Conservation (phyloP, 2,113 vertebrate species). For the Lepidiolamprologus cunningtoni region DNA sequence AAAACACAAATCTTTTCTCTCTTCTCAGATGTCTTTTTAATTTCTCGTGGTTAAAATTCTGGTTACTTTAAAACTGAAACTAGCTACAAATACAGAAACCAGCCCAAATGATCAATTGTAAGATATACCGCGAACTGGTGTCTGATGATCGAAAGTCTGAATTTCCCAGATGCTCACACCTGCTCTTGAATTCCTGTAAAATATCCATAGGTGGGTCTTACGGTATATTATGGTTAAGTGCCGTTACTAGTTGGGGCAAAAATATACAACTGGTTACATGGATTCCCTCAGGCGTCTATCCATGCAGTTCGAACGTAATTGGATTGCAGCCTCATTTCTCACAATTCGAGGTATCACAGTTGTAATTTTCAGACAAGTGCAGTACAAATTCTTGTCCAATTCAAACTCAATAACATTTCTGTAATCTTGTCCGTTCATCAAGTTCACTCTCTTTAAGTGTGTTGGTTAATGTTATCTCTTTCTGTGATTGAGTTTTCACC, state of each 20-base stretch:
- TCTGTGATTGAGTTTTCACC: slow-evolving; percentile 93
- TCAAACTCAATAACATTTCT: slow-evolving; percentile 72
- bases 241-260: slow-evolving; percentile 46
- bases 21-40: neutral
- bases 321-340: slow-evolving; percentile 52
- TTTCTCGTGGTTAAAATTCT: neutral
- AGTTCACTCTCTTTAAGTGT: slow-evolving; percentile 69
- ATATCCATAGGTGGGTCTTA: slow-evolving; percentile 2
- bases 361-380: slow-evolving; percentile 66
- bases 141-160: neutral
- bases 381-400: slow-evolving; percentile 68
- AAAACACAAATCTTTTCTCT: neutral
- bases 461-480: slow-evolving; percentile 84
- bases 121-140: neutral
- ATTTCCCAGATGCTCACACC: neutral
- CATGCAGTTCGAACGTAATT: slow-evolving; percentile 54
- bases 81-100: neutral
- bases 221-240: slow-evolving; percentile 37
- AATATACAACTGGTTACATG: slow-evolving; percentile 59
- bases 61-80: neutral
- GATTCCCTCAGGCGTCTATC: slow-evolving; percentile 29
- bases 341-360: slow-evolving; percentile 52
- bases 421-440: slow-evolving; percentile 73
- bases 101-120: neutral
- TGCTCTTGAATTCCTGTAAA: neutral